phyloP scores from a whole-genome alignment of 2,888 invertebrate genomes.

The Cabera pusaria region DNA sequence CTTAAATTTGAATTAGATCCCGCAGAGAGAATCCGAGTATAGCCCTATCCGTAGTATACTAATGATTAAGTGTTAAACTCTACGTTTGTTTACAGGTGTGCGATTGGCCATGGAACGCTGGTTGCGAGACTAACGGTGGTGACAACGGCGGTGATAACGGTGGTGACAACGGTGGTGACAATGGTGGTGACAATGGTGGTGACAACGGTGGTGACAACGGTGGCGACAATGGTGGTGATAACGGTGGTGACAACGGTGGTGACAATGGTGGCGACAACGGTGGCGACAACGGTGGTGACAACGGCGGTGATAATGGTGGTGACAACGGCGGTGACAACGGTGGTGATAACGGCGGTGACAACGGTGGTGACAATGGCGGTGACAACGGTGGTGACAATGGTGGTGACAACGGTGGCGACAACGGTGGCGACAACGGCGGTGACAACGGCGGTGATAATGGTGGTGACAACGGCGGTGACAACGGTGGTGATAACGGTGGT shows the following conservation, averaged over 20 bases:
- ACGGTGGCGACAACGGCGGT: constrained; percentile 14
- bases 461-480: constrained; percentile 1
- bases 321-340: constrained; percentile 14
- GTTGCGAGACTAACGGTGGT: constrained; percentile 1
- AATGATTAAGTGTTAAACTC: too few species aligned
- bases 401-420: constrained; percentile 14
- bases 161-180: constrained; percentile 10
- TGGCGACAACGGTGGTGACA: constrained; percentile 8
- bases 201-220: constrained; percentile 6
- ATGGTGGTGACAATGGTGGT: constrained; percentile 4
- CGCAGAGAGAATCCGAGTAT: too few species aligned
- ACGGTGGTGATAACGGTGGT: constrained; percentile 1
- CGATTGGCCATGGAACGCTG: constrained; percentile 40
- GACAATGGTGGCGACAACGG: background rate
- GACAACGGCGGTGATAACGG: constrained; percentile 5
- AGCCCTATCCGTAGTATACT: too few species aligned
- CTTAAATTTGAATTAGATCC: too few species aligned
- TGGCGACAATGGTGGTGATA: constrained; percentile 12
- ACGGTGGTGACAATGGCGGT: background rate
- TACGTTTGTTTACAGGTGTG: constrained; percentile 39
- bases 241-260: constrained; percentile 2
- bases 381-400: constrained; percentile 7
- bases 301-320: constrained; percentile 9
- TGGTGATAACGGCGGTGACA: constrained; percentile 3
- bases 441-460: constrained; percentile 15